Evolutionary conservation across 23 tunicate species (phyloP).

Genomic region (Corella eumyota): DNA sequence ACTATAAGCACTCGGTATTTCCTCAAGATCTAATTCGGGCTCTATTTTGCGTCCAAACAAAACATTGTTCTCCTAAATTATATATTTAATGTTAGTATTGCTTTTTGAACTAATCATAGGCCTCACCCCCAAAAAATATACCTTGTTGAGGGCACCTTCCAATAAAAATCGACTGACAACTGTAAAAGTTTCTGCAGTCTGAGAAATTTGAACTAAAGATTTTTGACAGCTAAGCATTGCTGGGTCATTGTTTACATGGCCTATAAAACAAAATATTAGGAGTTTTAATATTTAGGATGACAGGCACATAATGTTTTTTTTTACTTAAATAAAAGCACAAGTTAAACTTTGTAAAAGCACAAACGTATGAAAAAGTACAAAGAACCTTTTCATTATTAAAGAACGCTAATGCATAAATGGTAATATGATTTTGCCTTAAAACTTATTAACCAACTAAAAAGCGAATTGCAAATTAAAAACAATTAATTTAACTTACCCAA

Average conservation of each 20-base stretch:
- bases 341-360: too few relatives aligned
- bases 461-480: too few relatives aligned
- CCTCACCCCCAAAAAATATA: neutral
- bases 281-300: too few relatives aligned
- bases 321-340: too few relatives aligned
- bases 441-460: too few relatives aligned
- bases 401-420: too few relatives aligned
- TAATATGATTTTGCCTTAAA: too few relatives aligned
- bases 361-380: too few relatives aligned
- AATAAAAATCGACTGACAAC: conserved; percentile 51
- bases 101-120: too few relatives aligned
- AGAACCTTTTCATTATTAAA: too few relatives aligned
- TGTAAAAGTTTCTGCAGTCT: conserved; percentile 37
- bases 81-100: neutral
- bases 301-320: too few relatives aligned
- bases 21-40: conserved; percentile 23
- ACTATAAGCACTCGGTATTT: conserved; percentile 3
- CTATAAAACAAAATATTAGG: too few relatives aligned
- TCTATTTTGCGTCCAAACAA: conserved; percentile 51
- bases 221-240: conserved; percentile 67
- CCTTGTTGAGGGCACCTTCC: conserved; percentile 60
- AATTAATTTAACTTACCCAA: conserved; percentile 49
- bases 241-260: conserved; percentile 62
- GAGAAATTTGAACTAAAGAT: conserved; percentile 48
- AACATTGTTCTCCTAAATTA: conserved; percentile 30